Evolutionary conservation across 1,140 invertebrate species (phyloP), one percentile per base, ranked within the genome.

Genomic region (Rhyzopertha dominica): DNA sequence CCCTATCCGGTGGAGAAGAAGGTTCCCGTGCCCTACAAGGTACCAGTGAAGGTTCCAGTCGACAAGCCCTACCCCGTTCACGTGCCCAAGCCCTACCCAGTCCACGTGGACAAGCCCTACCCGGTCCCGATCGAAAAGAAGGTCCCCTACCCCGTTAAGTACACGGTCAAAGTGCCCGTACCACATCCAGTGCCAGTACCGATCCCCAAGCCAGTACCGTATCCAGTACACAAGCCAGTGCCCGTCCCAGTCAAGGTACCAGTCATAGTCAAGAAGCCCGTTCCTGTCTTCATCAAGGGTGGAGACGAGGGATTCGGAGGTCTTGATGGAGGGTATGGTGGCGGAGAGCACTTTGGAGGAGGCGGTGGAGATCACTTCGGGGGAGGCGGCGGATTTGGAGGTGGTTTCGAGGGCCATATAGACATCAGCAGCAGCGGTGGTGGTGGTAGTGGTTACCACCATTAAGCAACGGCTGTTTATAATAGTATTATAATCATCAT

Each of bases 41-140:
- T 23, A 49, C 51, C 14, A 57, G 53, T 55, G 8, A 51, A 54
- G 43, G 69, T 66, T 41, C 65, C 28, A 49, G 43, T 41, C 17
- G 25, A 16, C 14, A 22, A 18, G 16, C 50, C 53, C n/a, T n/a
- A n/a, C 25, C 59, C 61, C 31, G 53, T 56, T 8, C 43, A 52
- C 8, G 51, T 58, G 7, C 44, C 48, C 10, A 49, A 48, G 20
- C 46, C 49, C 17, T 48, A 53, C 23, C 43, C 44, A 13, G 70
- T 67, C 43, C 49, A 47, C 13, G 43, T 54, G 13, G 74, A 76
- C 49, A 64, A 67, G 25, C 75, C 66, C 31, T 74, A 64, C 57
- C 73, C 71, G 43, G 3, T 67, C 47, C 69, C 67, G 54, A 74
- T 66, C 34, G 70, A 61, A 9, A 69, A 73, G 47, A 73, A 77